These are phyloP conservation scores for Vannuccia rotundouncinata DNA, from an alignment of 2,888 invertebrate species.

Conservation along the genomic window DNA sequence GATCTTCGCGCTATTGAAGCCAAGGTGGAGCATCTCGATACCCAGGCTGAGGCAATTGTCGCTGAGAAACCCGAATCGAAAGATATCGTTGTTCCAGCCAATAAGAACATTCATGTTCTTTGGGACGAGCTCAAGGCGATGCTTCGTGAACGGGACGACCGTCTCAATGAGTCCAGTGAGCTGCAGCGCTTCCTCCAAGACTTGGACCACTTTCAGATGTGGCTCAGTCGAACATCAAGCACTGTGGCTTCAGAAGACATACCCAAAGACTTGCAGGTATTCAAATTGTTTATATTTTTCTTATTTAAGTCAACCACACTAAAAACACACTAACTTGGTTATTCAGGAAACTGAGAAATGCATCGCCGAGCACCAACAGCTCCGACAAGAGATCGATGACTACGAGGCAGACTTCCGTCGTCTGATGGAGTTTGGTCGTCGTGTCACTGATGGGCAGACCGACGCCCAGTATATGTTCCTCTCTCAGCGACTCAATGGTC, in stretches of 20 bases:
- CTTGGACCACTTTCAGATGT: constrained; percentile 96
- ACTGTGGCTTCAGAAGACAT: constrained; percentile 61
- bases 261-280: constrained; percentile 58
- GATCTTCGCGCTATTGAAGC: constrained; percentile 93
- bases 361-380: constrained; percentile 91
- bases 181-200: constrained; percentile 78
- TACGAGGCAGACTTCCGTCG: constrained; percentile 94
- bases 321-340: background rate
- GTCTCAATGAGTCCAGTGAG: constrained; percentile 96
- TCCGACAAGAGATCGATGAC: constrained; percentile 97
- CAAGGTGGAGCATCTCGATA: constrained; percentile 58
- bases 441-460: constrained; percentile 64
- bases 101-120: constrained; percentile 36
- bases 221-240: constrained; percentile 98
- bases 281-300: background rate
- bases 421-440: constrained; percentile 93
- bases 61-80: background rate
- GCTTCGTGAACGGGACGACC: constrained; percentile 91
- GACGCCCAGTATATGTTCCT: constrained; percentile 99
- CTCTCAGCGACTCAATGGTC: constrained; percentile 80
- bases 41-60: constrained; percentile 30
- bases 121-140: constrained; percentile 38
- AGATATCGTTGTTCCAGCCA: constrained; percentile 30
- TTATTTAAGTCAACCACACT: background rate
- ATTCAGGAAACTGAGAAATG: constrained; percentile 84